Evolutionary conservation across 2,113 vertebrate species (phyloP), one percentile per base, ranked within the genome.

Genomic region (Anolis carolinensis): DNA sequence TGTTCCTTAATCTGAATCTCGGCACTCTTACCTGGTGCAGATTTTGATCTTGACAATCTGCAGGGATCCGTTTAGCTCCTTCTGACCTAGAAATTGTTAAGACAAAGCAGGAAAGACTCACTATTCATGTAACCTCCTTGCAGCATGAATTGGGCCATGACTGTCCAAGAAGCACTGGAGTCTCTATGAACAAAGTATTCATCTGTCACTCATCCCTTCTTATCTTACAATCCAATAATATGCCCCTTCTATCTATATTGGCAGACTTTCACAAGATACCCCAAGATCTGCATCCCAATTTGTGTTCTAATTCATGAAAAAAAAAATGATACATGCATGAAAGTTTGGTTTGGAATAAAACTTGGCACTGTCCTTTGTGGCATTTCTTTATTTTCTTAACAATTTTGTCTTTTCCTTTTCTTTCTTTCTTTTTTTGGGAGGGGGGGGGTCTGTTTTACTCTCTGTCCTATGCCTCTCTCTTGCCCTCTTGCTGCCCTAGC

Each of bases 1-100:
- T 30, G 6, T 1, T 11, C 30, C 10, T n/a, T 44, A 44, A 11
- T 8, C 25, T 68, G 30, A 68, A 68, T 25, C 9, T 71, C 36
- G 32, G 7, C 44, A 18, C 55, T 70, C 93, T 92, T 48, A 97
- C 96, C 84, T 96, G 84, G 91, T 30, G 23, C 96, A 96, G 90
- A 97, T 92, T n/a, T 78, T 85, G 21, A 97, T 91, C 55, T 87
- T 50, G 92, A 96, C 63, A 0, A 91, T 88, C 13, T 11, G 86
- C 71, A 91, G 11, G 89, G 89, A 52, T 0, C 93, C 93, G 0
- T 95, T 77, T 18, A 90, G 81, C 16, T 82, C 92, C 82, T 77
- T 95, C 8, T 67, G 95, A 10, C 30, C 96, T 96, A 79, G 32
- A 92, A 89, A 82, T 48, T 79, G 0, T 59, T 82, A 65, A 59